A percentile compares a stretch with the other conserved stretches of the same genome.
Evolutionary conservation across 2,888 invertebrate species (phyloP).

Genomic region (Lordiphosa andalusiaca): DNA sequence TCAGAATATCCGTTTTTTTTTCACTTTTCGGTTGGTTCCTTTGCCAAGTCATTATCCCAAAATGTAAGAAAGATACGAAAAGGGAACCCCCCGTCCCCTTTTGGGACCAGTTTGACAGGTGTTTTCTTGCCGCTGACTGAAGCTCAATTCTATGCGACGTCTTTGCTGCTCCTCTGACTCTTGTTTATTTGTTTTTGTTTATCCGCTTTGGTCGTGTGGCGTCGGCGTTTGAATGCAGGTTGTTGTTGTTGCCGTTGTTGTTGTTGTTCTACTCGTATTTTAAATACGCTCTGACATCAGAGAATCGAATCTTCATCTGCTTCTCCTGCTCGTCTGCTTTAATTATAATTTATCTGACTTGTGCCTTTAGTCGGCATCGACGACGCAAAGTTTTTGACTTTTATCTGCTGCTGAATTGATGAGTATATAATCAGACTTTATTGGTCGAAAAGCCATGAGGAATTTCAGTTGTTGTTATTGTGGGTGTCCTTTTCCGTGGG

Average conservation of each 20-base stretch:
- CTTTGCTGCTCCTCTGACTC: conserved; percentile 22
- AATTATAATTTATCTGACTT: conserved; percentile 76
- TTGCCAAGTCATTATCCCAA: conserved; percentile 64
- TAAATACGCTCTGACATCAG: conserved; percentile 76
- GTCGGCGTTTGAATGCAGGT: conserved; percentile 61
- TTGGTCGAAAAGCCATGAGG: conserved; percentile 66
- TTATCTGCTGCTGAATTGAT: conserved; percentile 77
- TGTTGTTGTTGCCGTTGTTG: conserved; percentile 37
- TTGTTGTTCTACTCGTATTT: conserved; percentile 71
- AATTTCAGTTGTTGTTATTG: conserved; percentile 73
- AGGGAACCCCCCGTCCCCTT: conserved; percentile 5
- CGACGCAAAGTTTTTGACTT: conserved; percentile 72
- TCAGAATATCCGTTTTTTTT: conserved; percentile 40
- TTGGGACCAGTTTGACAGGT: conserved; percentile 78
- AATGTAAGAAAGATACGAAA: conserved; percentile 13
- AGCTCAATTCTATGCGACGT: conserved; percentile 72
- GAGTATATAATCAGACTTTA: conserved; percentile 77
- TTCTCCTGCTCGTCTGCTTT: conserved; percentile 64
- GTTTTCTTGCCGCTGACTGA: conserved; percentile 75
- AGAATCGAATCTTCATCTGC: conserved; percentile 15
- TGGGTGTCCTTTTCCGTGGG: conserved; percentile 66
- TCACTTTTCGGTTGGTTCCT: conserved; percentile 38
- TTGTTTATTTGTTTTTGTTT: conserved; percentile 38
- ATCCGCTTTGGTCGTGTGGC: conserved; percentile 67
- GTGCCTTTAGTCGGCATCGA: conserved; percentile 45